Base-by-base conservation (phyloP, 2,113 vertebrate species). In the Egretta garzetta region DNA sequence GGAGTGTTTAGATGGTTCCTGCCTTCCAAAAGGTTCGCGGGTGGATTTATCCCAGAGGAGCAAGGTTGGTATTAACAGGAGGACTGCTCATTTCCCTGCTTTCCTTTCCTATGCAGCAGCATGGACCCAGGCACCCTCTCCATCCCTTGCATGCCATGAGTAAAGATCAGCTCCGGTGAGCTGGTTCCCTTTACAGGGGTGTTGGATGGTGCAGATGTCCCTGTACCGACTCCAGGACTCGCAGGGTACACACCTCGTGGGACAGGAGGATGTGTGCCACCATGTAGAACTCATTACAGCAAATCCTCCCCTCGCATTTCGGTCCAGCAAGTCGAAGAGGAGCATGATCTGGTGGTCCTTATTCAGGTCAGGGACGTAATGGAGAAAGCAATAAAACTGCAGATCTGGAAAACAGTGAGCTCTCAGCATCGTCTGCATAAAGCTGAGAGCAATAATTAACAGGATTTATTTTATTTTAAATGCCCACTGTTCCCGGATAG, bases 251-350 rank as follows among this genome's bases (percentile, higher is more conserved):
- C 64, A 55, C 97, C 96, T 98, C 27, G 2, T 86, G 96, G 8
- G 97, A 72, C 64, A 98, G 92, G 53, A 98, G 63, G 19, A 98
- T 96, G 76, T 96, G 97, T 5, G 80, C 67, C 64, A 97, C 27
- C 72, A 88, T 47, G 80, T 93, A 98, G 92, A 97, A 97, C 76
- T 97, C 93, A 8, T 97, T 96, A 49, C 97, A 98, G 23, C 79
- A 91, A 5, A 98, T 96, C 91, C 95, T 96, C 7, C 97, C 18
- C 30, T 28, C 2, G 28, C 20, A 0, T 60, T 89, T 94, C 49
- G 83, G 74, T 97, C 97, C 83, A 98, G 87, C 84, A 98, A 93
- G 71, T 97, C 35, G 10, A 98, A 97, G 22, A 97, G 75, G 16
- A 68, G 75, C 96, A 60, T 88, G 79, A 97, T 96, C 59, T 97